Evolutionary conservation across 2,888 invertebrate species (phyloP), one percentile per base, ranked within the genome.

Genomic region (Eristalis arbustorum): DNA sequence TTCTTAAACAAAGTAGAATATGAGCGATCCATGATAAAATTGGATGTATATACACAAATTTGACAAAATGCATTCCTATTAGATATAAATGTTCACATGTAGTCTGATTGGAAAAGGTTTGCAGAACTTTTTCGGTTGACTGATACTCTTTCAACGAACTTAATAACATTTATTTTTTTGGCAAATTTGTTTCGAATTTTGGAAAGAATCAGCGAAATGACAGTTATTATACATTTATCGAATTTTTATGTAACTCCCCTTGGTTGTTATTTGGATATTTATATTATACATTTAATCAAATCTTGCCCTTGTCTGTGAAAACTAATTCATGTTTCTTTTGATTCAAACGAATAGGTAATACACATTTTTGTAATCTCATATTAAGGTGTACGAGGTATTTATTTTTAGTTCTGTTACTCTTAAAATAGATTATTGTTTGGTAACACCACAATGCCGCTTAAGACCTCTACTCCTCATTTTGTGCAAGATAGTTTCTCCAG

Each of bases 21-120:
- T n/a, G 14, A 6, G 22, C 59, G 11, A 14, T 25, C 25, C 25
- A 57, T 25, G 40, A 25, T 67, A 23, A 28, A 57, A 57, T 11
- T 23, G 57, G 8, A 61, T 49, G 14, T 59, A 69, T 28, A 25
- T 25, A 25, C 25, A 25, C 25, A 25, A 10, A 31, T 5, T 8
- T 8, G 31, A 49, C 22, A 22, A 64, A 77, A 71, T 37, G 23
- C 77, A 77, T 77, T 77, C 77, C 77, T 77, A 77, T 4, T 77
- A 71, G 69, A 18, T 64, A 28, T 23, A 76, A 68, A 59, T 67
- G 59, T 22, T 68, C 61, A 49, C 18, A 8, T 8, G 49, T 18
- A 49, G 49, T 18, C 49, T 49, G 49, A 18, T 49, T 10, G 1
- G 1, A 59, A 25, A 25, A 13, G 59, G 4, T n/a, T 18, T 25